Conservation (phyloP, 2,888 invertebrate genomes). For the Zaprionus bogoriensis region DNA sequence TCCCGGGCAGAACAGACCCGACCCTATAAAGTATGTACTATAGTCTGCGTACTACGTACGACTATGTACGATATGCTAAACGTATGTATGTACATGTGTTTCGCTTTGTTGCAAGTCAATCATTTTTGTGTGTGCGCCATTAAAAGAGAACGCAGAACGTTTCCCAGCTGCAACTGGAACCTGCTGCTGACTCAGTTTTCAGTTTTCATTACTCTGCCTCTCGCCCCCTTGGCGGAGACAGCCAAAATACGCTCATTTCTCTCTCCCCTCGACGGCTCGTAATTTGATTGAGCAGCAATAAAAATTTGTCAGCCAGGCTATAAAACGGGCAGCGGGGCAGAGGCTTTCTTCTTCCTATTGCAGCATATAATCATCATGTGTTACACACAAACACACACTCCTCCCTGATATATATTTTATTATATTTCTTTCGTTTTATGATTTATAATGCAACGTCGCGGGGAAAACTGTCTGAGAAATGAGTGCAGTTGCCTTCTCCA, state of each 20-base stretch:
- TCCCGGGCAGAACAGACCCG: not conserved
- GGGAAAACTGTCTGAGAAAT: constrained; percentile 37
- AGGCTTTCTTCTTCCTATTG: constrained; percentile 12
- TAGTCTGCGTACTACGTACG: no score
- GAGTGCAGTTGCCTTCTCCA: constrained; percentile 6
- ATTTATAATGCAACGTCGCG: constrained; percentile 51
- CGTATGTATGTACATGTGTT: not conserved
- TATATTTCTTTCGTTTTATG: constrained; percentile 34
- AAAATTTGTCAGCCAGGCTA: constrained; percentile 63
- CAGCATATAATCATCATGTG: constrained; percentile 43
- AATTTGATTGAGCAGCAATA: constrained; percentile 73
- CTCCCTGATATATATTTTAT: constrained; percentile 6
- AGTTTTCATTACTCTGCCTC: not conserved
- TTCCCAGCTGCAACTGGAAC: not conserved
- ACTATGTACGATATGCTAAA: not conserved
- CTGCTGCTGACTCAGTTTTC: constrained; percentile 1
- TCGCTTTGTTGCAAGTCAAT: not conserved
- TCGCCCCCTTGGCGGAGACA: not conserved
- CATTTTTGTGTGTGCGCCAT: not conserved
- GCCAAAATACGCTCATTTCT: constrained; percentile 1
- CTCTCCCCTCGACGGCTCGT: constrained; percentile 21
- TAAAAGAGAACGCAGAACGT: no score
- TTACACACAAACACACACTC: constrained; percentile 7
- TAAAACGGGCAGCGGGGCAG: constrained; percentile 8
- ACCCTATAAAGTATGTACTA: not conserved